Conservation (phyloP, 2,113 vertebrate species). For the Pimephales promelas region DNA sequence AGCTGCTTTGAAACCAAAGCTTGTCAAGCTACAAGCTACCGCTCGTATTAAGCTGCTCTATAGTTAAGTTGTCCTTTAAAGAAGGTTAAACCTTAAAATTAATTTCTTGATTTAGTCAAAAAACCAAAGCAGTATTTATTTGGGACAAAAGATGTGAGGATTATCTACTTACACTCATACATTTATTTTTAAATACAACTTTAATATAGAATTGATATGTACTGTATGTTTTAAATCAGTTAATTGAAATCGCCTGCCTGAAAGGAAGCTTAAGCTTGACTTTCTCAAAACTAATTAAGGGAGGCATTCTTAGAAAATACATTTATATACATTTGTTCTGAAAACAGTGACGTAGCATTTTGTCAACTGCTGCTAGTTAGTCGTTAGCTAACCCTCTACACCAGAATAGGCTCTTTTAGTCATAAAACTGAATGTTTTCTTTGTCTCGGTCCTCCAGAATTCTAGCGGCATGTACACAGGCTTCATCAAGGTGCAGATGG, state of each 20-base stretch:
- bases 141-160: not conserved
- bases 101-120: too few species aligned
- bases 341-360: not conserved
- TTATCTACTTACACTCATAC: too few species aligned
- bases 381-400: not conserved
- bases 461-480: constrained; percentile 86
- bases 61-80: not conserved
- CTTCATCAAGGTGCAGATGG: constrained; percentile 97
- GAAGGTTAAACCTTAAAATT: not conserved
- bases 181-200: too few species aligned
- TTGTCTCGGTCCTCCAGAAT: constrained; percentile 70
- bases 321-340: not conserved
- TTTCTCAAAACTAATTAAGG: not conserved
- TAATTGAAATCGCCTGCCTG: not conserved
- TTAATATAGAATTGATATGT: too few species aligned
- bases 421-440: not conserved
- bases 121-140: not conserved
- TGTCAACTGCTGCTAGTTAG: not conserved
- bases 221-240: too few species aligned
- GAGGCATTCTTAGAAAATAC: not conserved
- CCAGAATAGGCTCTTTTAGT: not conserved
- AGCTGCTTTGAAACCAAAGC: not conserved
- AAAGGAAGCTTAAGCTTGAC: not conserved
- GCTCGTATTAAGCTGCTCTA: not conserved
- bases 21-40: not conserved